Conservation (phyloP, 2,113 vertebrate genomes). For the Petaurus breviceps region DNA sequence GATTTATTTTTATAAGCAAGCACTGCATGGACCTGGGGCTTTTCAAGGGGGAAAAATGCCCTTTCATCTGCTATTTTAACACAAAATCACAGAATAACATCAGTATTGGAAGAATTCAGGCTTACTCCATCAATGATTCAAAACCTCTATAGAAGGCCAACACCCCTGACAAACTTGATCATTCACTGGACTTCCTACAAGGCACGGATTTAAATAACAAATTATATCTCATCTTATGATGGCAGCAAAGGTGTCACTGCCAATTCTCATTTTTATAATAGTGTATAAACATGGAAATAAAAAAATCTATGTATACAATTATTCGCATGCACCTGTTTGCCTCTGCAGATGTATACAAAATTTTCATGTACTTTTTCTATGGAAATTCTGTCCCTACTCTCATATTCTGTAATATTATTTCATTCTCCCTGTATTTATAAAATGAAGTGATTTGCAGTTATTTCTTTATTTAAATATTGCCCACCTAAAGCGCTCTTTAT, state of each 20-base stretch:
- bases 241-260: not conserved
- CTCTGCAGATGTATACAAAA: not conserved
- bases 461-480: not conserved
- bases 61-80: not conserved
- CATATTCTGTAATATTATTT: not conserved
- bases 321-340: not conserved
- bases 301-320: not conserved
- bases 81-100: not conserved
- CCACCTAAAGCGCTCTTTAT: not conserved
- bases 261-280: not conserved
- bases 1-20: conserved; percentile 31
- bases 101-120: not conserved
- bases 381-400: not conserved
- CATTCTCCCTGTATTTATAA: not conserved
- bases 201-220: not conserved
- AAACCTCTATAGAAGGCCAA: not conserved
- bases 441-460: not conserved
- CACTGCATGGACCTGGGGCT: not conserved
- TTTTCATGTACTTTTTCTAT: not conserved
- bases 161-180: not conserved
- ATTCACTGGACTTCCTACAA: not conserved
- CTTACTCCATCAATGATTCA: not conserved
- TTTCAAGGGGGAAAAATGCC: not conserved
- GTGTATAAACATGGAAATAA: not conserved
- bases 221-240: not conserved